These are phyloP conservation scores for Tupaia tana DNA, from an alignment of 2,113 vertebrate genomes.

Conservation along the genomic window DNA sequence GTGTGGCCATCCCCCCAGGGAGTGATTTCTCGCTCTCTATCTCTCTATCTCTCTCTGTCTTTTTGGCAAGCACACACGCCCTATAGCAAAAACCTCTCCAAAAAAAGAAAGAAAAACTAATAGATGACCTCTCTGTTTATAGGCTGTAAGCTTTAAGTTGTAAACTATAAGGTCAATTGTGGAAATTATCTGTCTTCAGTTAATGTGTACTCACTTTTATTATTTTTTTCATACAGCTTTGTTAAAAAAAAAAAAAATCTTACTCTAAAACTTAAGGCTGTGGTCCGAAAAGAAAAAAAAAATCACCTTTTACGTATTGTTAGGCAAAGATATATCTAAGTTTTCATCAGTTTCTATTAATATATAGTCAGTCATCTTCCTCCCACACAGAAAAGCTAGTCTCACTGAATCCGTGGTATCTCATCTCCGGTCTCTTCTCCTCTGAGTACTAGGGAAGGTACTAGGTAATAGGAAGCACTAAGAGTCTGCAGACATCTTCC, in stretches of 20 bases:
- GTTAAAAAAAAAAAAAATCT: not conserved
- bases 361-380: not conserved
- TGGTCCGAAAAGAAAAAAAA: not conserved
- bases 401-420: not conserved
- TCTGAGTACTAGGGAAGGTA: not conserved
- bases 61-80: too few species aligned
- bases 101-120: not conserved
- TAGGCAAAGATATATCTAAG: not conserved
- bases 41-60: too few species aligned
- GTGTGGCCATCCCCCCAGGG: too few species aligned
- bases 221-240: not conserved
- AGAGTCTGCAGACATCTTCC: not conserved
- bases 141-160: too few species aligned
- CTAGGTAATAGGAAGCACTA: not conserved
- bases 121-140: too few species aligned
- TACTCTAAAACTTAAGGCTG: not conserved
- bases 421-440: not conserved
- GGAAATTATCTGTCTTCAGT: not conserved
- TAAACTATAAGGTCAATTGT: not conserved
- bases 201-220: not conserved
- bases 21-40: too few species aligned
- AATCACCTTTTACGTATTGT: not conserved
- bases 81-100: too few species aligned
- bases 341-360: not conserved
- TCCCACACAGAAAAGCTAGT: not conserved